Conservation (phyloP, 2,888 invertebrate genomes). For the Chloroclystis v-ata region DNA sequence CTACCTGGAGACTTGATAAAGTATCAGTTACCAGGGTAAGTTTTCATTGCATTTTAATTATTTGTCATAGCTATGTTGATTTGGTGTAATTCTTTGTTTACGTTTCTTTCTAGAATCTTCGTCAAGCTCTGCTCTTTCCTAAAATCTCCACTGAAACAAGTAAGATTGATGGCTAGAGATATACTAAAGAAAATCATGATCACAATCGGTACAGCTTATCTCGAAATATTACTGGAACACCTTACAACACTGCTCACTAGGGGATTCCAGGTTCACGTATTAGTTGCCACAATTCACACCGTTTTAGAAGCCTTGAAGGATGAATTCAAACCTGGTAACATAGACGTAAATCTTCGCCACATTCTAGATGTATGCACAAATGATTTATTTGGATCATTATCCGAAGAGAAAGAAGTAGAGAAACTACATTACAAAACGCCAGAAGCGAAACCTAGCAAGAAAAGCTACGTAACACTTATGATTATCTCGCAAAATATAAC, state of each 20-base stretch:
- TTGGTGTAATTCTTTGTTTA: too few relatives aligned
- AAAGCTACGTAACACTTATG: conserved; percentile 90
- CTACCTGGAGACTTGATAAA: conserved; percentile 87
- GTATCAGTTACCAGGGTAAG: conserved; percentile 87
- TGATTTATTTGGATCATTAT: conserved; percentile 91
- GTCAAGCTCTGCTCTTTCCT: conserved; percentile 94
- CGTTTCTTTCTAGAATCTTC: conserved; percentile 84
- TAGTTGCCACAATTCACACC: conserved; percentile 92
- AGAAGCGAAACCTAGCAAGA: conserved; percentile 89
- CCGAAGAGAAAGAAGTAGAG: conserved; percentile 94
- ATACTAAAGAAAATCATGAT: conserved; percentile 95
- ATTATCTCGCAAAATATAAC: conserved; percentile 89
- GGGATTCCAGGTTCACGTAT: conserved; percentile 96
- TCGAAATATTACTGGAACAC: conserved; percentile 87
- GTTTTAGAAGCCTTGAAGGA: conserved; percentile 85
- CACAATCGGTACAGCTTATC: conserved; percentile 88
- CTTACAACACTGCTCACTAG: conserved; percentile 87
- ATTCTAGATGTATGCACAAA: conserved; percentile 90
- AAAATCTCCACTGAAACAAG: conserved; percentile 91
- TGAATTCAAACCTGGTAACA: conserved; percentile 84
- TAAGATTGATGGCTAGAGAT: conserved; percentile 89
- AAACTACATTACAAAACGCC: conserved; percentile 88
- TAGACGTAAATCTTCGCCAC: conserved; percentile 87
- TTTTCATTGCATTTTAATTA: too few relatives aligned
- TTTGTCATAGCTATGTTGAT: too few relatives aligned